A percentile compares a stretch with the other conserved stretches of the same genome.
These are phyloP conservation scores for Folsomia manolachei DNA, from an alignment of 2,888 invertebrate genomes.

Conservation along the genomic window DNA sequence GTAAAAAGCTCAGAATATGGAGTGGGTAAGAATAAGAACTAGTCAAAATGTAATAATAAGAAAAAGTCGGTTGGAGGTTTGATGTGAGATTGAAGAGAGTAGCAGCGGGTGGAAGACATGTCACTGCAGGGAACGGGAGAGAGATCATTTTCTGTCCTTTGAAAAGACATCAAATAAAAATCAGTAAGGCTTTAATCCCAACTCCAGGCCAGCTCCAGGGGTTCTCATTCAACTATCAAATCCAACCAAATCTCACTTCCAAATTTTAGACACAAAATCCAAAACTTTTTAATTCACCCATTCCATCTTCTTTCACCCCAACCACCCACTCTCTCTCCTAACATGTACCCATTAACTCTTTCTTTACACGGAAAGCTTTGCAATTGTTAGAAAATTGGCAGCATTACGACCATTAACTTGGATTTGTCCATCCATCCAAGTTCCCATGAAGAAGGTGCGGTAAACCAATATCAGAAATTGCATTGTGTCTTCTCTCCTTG, in stretches of 20 bases:
- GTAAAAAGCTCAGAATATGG: no score
- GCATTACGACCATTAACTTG: not conserved
- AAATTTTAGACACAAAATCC: not conserved
- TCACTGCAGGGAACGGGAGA: conserved; percentile 5
- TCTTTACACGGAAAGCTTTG: not conserved
- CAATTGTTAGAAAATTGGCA: conserved; percentile 7
- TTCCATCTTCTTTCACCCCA: not conserved
- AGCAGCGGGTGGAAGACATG: conserved; percentile 7
- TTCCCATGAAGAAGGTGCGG: not conserved
- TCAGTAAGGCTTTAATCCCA: conserved; percentile 8
- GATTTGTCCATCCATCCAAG: not conserved
- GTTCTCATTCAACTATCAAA: not conserved
- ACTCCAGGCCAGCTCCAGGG: not conserved
- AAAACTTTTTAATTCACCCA: not conserved
- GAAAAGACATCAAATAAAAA: conserved; percentile 8
- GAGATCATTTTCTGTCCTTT: conserved; percentile 9
- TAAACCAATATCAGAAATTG: not conserved
- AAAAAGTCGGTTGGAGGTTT: no score
- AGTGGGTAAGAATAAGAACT: no score
- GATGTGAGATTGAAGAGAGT: not conserved
- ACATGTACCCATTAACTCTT: not conserved
- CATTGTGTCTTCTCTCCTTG: not conserved
- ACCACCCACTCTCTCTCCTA: not conserved
- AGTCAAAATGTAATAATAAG: no score
- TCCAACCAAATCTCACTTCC: not conserved